phyloP scores from a whole-genome alignment of 2,797 vertebrate species.

The Dallia pectoralis region DNA sequence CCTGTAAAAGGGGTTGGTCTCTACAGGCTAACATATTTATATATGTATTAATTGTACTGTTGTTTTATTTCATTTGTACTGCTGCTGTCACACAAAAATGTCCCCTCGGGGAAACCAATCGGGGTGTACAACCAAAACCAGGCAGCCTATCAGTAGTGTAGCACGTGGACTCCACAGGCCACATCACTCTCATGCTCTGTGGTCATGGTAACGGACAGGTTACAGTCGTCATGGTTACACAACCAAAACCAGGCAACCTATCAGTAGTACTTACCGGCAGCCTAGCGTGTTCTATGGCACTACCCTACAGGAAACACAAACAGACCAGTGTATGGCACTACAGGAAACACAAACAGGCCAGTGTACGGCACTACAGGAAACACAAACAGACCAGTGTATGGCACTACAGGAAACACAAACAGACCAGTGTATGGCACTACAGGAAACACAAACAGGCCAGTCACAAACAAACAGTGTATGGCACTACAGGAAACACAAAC shows the following conservation, averaged over 20 bases:
- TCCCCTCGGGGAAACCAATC: too few relatives aligned
- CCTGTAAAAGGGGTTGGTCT: too few relatives aligned
- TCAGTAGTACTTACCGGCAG: conserved; percentile 77
- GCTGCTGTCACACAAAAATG: too few relatives aligned
- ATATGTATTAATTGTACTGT: too few relatives aligned
- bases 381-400: too few relatives aligned
- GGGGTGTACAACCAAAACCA: too few relatives aligned
- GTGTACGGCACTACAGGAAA: conserved; percentile 65
- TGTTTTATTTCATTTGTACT: too few relatives aligned
- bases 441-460: conserved; percentile 47
- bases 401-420: conserved; percentile 53
- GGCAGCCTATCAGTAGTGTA: not conserved
- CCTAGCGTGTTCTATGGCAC: conserved; percentile 71
- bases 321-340: conserved; percentile 57
- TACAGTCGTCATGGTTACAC: conserved; percentile 51
- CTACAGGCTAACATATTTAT: too few relatives aligned
- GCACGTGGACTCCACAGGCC: not conserved
- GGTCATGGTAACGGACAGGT: conserved; percentile 22
- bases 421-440: conserved; percentile 60
- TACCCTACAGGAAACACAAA: conserved; percentile 66
- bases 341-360: conserved; percentile 53
- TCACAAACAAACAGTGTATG: too few relatives aligned
- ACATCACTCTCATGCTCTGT: conserved; percentile 25
- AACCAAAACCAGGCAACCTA: conserved; percentile 29
- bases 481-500: conserved; percentile 53